Evolutionary conservation across 2,113 vertebrate species (phyloP).

Genomic region (Tetraodon nigroviridis): DNA sequence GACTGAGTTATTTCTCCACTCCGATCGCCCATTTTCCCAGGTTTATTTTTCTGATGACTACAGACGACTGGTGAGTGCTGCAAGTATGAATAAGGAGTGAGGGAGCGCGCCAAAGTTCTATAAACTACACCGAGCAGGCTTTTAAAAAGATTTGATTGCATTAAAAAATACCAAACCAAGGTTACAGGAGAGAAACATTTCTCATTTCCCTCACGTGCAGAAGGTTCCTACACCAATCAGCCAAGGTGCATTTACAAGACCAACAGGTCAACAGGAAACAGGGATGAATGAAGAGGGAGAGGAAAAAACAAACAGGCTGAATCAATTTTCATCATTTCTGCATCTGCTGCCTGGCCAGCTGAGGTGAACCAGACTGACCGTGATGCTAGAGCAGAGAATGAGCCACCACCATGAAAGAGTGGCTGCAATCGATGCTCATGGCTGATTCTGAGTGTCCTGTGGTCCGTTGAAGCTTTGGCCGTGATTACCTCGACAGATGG

Average conservation of each 20-base stretch:
- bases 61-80: too few relatives aligned
- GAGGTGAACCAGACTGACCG: conserved; percentile 16
- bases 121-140: too few relatives aligned
- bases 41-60: too few relatives aligned
- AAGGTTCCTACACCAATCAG: too few relatives aligned
- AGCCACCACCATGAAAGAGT: conserved; percentile 6
- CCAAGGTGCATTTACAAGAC: neutral
- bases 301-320: conserved; percentile 18
- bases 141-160: too few relatives aligned
- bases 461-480: conserved; percentile 13
- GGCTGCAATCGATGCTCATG: neutral
- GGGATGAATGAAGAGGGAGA: conserved; percentile 16
- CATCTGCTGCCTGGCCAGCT: conserved; percentile 47
- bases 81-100: too few relatives aligned
- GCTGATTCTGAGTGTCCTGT: conserved; percentile 8
- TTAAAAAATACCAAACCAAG: too few relatives aligned
- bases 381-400: conserved; percentile 21
- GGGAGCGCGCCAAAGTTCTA: too few relatives aligned
- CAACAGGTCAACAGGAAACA: conserved; percentile 7
- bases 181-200: too few relatives aligned
- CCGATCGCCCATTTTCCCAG: too few relatives aligned
- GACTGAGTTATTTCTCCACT: too few relatives aligned
- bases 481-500: conserved; percentile 84
- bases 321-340: conserved; percentile 57
- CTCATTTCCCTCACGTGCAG: too few relatives aligned